Evolutionary conservation across 2,888 invertebrate genomes (phyloP).

Genomic region (Lordiphosa fenestrarum): DNA sequence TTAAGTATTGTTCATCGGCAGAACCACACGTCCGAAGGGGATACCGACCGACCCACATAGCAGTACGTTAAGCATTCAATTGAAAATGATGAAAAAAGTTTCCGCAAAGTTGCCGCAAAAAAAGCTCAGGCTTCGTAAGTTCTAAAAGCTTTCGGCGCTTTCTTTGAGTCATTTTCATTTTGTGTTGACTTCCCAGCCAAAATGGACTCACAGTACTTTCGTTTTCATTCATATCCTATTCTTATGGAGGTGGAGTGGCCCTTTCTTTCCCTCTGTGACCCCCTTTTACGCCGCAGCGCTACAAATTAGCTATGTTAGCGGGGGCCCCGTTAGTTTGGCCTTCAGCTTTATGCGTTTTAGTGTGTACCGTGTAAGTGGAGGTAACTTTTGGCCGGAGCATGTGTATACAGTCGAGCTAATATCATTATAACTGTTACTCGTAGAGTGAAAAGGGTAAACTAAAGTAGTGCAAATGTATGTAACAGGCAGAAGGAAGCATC

Average conservation of each 20-base stretch:
- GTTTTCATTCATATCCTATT: slow-evolving; percentile 15
- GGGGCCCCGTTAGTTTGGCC: slow-evolving; percentile 39
- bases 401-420: slow-evolving; percentile 31
- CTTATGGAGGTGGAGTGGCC: slow-evolving; percentile 2
- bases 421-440: no score
- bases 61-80: slow-evolving; percentile 43
- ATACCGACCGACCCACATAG: slow-evolving; percentile 39
- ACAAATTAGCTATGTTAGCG: slow-evolving; percentile 55
- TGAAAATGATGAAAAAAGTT: slow-evolving; percentile 59
- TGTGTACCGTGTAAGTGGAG: slow-evolving; percentile 16
- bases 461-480: no score
- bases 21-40: slow-evolving; percentile 7
- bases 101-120: slow-evolving; percentile 11
- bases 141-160: slow-evolving; percentile 20
- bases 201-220: slow-evolving; percentile 8
- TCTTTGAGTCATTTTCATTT: slow-evolving; percentile 38
- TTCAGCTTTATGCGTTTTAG: slow-evolving; percentile 32
- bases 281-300: slow-evolving; percentile 50
- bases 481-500: no score
- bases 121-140: slow-evolving; percentile 47
- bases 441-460: no score
- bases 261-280: not conserved
- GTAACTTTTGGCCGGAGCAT: slow-evolving; percentile 12
- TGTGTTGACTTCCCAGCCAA: slow-evolving; percentile 10
- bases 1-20: slow-evolving; percentile 4